These are phyloP conservation scores for Myanophis thanlyinensis DNA, from an alignment of 2,113 vertebrate species.

Conservation along the genomic window DNA sequence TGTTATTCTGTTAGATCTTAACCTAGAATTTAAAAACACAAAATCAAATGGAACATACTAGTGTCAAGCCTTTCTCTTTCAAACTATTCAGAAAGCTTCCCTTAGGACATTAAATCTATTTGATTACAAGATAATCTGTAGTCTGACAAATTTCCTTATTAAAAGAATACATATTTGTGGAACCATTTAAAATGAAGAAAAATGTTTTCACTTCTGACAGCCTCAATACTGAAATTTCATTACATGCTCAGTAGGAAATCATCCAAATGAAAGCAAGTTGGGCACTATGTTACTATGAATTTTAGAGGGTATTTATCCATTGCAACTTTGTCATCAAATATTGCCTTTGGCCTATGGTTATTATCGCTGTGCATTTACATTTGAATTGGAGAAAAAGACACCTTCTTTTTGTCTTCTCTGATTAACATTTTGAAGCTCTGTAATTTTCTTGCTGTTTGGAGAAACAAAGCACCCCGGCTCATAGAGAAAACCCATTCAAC, in stretches of 20 bases:
- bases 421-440: slow-evolving; percentile 81
- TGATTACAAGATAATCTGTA: slow-evolving; percentile 5
- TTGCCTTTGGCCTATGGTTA: slow-evolving; percentile 76
- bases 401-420: slow-evolving; percentile 80
- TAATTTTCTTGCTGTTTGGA: slow-evolving; percentile 80
- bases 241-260: slow-evolving; percentile 46
- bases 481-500: slow-evolving; percentile 85
- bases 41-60: neutral
- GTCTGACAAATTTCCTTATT: neutral
- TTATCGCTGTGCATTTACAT: slow-evolving; percentile 73
- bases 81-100: neutral
- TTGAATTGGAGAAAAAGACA: slow-evolving; percentile 75
- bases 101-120: neutral
- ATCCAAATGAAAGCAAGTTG: slow-evolving; percentile 55
- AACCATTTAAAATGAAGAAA: neutral
- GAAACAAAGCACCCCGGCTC: slow-evolving; percentile 77
- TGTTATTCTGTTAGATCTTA: neutral
- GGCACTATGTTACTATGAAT: slow-evolving; percentile 55
- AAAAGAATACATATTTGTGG: neutral
- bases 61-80: no score
- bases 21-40: neutral
- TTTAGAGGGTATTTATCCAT: slow-evolving; percentile 77
- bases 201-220: slow-evolving; percentile 30
- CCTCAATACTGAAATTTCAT: slow-evolving; percentile 36
- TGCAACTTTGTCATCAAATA: slow-evolving; percentile 80